Base-by-base conservation (phyloP, 2,797 vertebrate species). In the Cuculus canorus region DNA sequence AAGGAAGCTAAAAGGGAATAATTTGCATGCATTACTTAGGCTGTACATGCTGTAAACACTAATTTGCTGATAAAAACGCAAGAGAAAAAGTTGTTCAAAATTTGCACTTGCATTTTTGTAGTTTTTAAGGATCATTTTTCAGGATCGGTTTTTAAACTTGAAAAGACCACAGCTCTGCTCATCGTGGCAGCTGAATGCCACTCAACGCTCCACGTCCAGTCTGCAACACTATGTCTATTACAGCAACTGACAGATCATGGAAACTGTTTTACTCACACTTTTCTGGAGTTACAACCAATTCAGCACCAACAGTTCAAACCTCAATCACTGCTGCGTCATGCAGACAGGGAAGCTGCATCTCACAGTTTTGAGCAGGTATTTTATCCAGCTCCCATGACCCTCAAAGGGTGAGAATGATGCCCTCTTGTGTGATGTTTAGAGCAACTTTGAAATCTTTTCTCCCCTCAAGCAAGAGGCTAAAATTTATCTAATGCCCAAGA, bases 11-110 rank as follows among this genome's bases (percentile, higher is more conserved):
- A 94, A 97, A 96, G 86, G 86, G 88, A 97, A 78, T 90, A 94
- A 97, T 97, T 97, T 97, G 93, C 95, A 97, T 97, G 91, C 60
- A 95, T 96, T 97, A 96, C 83, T 90, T 85, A 70, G 91, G 90
- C 43, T 96, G 54, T 82, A 79, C 93, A 95, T 30, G 47, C 53
- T 84, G 88, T 86, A 95, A 96, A 96, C 92, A 95, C 86, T 93
- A 92, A 95, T 93, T 82, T 77, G 22, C 65, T 82, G 64, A 81
- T 86, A 76, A 17, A 64, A 76, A 56, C 86, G 45, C 23, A 80
- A 88, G 43, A 64, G 22, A 93, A 86, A 14, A 84, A 87, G 24
- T 41, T 92, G 18, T 45, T 82, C 22, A 86, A 78, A 15, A 95
- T 80, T 37, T 65, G 22, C 21, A 13, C 21, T 86, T 87, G 43